Evolutionary conservation across 2,113 vertebrate genomes (phyloP).

Genomic region (Macaca mulatta): DNA sequence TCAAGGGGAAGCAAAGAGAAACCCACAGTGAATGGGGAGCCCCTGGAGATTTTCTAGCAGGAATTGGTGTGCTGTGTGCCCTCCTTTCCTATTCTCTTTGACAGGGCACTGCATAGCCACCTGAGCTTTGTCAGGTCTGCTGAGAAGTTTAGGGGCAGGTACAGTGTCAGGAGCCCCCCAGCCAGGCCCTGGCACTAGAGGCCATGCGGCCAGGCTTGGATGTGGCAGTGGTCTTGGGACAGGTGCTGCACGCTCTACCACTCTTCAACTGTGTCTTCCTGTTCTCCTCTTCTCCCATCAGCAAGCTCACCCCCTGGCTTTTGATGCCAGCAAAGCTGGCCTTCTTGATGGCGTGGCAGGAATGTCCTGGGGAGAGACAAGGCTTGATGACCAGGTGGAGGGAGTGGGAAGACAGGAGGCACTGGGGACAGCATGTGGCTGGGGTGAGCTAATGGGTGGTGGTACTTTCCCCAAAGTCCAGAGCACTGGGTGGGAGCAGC

Average conservation of each 20-base stretch:
- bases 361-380: too few relatives aligned
- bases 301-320: neutral
- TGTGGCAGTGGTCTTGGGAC: too few relatives aligned
- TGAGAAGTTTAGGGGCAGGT: neutral
- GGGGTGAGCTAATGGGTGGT: rapidly evolving
- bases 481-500: neutral
- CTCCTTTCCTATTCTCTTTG: neutral
- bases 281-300: neutral
- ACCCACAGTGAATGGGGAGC: neutral
- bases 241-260: neutral
- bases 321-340: neutral
- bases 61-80: too few relatives aligned
- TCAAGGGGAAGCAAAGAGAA: neutral
- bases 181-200: neutral
- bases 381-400: neutral
- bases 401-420: neutral
- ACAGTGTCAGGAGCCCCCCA: too few relatives aligned
- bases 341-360: too few relatives aligned
- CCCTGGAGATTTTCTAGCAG: neutral
- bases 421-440: neutral
- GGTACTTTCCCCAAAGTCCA: neutral
- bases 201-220: too few relatives aligned
- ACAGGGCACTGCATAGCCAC: neutral
- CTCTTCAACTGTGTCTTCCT: neutral
- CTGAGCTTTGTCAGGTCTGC: neutral